Conservation (phyloP, 2,113 vertebrate species). For the Arenaria interpres region DNA sequence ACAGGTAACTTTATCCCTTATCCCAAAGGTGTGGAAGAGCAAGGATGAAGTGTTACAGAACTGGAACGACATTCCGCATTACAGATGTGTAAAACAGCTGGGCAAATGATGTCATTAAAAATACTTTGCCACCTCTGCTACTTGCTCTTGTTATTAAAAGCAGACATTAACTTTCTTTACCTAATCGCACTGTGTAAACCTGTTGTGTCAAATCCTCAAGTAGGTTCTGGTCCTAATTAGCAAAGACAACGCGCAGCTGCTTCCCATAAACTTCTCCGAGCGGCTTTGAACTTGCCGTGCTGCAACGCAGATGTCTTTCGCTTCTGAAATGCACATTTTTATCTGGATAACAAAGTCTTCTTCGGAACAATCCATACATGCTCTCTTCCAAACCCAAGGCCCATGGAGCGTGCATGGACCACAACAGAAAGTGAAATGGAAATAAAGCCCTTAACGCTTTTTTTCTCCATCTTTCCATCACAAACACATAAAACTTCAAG, state of each 20-base stretch:
- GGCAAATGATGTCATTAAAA: slow-evolving; percentile 73
- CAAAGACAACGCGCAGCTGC: slow-evolving; percentile 69
- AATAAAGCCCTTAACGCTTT: neutral
- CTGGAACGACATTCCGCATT: slow-evolving; percentile 28
- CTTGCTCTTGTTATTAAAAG: slow-evolving; percentile 77
- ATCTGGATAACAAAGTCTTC: slow-evolving; percentile 7
- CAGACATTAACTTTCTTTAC: slow-evolving; percentile 70
- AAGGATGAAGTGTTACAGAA: slow-evolving; percentile 76
- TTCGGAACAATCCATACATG: neutral
- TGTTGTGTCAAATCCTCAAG: slow-evolving; percentile 43
- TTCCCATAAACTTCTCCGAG: slow-evolving; percentile 32
- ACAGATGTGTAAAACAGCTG: slow-evolving; percentile 82
- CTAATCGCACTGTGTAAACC: slow-evolving; percentile 37
- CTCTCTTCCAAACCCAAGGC: neutral
- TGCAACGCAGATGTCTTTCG: slow-evolving; percentile 37
- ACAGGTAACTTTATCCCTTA: slow-evolving; percentile 43
- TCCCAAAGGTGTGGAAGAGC: slow-evolving; percentile 52
- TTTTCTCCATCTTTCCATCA: neutral
- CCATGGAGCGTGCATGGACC: neutral
- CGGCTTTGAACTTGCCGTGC: slow-evolving; percentile 33
- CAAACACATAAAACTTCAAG: neutral
- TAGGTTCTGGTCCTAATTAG: slow-evolving; percentile 72
- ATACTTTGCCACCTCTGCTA: slow-evolving; percentile 73
- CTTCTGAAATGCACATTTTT: slow-evolving; percentile 3
- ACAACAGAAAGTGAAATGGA: neutral